These are phyloP conservation scores for Cynopterus sphinx DNA, from an alignment of 2,797 vertebrate genomes.

Conservation along the genomic window DNA sequence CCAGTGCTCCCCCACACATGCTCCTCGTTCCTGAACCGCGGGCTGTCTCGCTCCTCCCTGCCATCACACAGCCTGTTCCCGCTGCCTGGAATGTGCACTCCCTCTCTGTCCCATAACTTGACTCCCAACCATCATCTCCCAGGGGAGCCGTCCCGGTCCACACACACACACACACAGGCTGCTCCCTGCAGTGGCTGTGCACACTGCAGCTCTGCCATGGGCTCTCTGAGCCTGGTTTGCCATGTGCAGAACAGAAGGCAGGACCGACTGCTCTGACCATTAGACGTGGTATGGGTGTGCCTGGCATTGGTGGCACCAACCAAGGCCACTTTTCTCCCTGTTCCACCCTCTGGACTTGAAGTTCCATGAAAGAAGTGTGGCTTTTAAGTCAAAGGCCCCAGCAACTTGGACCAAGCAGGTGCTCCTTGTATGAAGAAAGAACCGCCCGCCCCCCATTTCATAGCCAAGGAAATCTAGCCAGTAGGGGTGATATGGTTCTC, in stretches of 20 bases:
- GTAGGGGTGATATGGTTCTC: not conserved
- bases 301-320: not conserved
- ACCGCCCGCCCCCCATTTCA: not conserved
- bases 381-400: not conserved
- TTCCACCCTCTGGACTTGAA: not conserved
- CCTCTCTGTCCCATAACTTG: not conserved
- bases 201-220: not conserved
- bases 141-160: not conserved
- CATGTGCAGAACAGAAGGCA: not conserved
- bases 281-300: not conserved
- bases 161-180: not conserved
- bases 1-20: slow-evolving; percentile 34
- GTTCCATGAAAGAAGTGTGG: not conserved
- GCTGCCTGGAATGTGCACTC: slow-evolving; percentile 52
- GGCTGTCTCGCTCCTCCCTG: not conserved
- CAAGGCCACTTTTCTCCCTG: not conserved
- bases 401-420: not conserved
- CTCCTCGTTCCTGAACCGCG: slow-evolving; percentile 22
- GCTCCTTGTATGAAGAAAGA: not conserved
- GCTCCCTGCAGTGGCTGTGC: not conserved
- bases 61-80: not conserved
- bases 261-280: not conserved
- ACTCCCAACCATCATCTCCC: not conserved
- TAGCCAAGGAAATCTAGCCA: not conserved
- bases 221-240: not conserved